Percentiles rank a stretch among this genome's conserved stretches.
phyloP scores from a whole-genome alignment of 2,888 invertebrate species.

The Chaitophorus viminalis region DNA sequence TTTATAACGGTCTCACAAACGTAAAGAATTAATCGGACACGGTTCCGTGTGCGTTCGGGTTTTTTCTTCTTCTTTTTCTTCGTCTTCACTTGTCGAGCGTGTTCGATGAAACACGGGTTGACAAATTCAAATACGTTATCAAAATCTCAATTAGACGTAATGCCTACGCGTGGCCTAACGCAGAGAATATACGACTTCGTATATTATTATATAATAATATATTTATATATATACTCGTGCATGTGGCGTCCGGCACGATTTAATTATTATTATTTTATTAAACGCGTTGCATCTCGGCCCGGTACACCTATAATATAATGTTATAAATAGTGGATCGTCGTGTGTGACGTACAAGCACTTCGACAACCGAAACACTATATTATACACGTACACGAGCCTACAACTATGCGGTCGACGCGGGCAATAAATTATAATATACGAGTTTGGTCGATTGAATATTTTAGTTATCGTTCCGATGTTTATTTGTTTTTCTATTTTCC shows the following conservation, averaged over 20 bases:
- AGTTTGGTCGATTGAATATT: not conserved
- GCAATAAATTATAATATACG: not conserved
- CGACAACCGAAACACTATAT: conserved; percentile 34
- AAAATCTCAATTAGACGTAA: conserved; percentile 38
- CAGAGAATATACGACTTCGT: not conserved
- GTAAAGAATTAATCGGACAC: conserved; percentile 30
- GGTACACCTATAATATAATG: not conserved
- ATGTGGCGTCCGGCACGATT: not conserved
- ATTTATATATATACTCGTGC: no score
- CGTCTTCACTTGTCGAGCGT: no score
- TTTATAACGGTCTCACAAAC: conserved; percentile 17
- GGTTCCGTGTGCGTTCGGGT: not conserved
- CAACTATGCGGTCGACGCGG: not conserved
- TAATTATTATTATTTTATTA: conserved; percentile 12
- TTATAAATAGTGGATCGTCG: not conserved
- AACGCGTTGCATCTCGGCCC: not conserved
- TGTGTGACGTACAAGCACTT: conserved; percentile 24
- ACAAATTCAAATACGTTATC: conserved; percentile 49
- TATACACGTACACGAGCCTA: not conserved
- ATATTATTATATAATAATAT: no score
- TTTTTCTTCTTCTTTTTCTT: not conserved
- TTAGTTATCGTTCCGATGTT: not conserved
- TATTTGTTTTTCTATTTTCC: not conserved
- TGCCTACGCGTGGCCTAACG: conserved; percentile 6
- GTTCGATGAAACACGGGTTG: conserved; percentile 7